Evolutionary conservation across 2,888 invertebrate species (phyloP).

Genomic region (Cepaea hortensis): DNA sequence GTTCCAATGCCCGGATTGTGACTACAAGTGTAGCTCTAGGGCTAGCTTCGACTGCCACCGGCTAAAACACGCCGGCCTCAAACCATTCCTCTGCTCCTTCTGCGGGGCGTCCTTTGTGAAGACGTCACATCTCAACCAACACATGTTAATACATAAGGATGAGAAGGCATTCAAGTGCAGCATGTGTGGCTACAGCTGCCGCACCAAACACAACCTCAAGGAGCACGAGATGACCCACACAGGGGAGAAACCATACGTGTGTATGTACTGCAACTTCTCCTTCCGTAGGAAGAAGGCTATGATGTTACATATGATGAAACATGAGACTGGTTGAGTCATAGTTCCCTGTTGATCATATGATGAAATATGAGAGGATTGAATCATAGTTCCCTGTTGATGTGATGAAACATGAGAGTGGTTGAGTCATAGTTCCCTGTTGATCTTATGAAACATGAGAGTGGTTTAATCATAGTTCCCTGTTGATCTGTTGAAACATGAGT

Average conservation of each 20-base stretch:
- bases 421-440: no score
- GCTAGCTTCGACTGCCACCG: constrained; percentile 44
- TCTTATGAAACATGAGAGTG: no score
- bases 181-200: constrained; percentile 41
- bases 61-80: constrained; percentile 42
- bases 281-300: constrained; percentile 45
- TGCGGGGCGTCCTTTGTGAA: constrained; percentile 43
- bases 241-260: constrained; percentile 46
- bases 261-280: constrained; percentile 42
- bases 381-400: no score
- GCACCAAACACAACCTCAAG: constrained; percentile 48
- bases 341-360: background rate
- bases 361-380: no score
- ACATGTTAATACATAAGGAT: constrained; percentile 49
- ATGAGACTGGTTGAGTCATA: background rate
- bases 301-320: constrained; percentile 41
- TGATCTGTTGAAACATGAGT: no score
- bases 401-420: no score
- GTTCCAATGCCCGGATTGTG: constrained; percentile 39
- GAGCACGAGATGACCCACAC: constrained; percentile 49
- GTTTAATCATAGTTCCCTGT: no score
- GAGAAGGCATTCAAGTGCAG: constrained; percentile 43
- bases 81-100: constrained; percentile 42
- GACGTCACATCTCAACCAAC: constrained; percentile 44
- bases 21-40: constrained; percentile 49